Evolutionary conservation across 2,113 vertebrate genomes (phyloP).

Genomic region (Forbesichthys agassizii): DNA sequence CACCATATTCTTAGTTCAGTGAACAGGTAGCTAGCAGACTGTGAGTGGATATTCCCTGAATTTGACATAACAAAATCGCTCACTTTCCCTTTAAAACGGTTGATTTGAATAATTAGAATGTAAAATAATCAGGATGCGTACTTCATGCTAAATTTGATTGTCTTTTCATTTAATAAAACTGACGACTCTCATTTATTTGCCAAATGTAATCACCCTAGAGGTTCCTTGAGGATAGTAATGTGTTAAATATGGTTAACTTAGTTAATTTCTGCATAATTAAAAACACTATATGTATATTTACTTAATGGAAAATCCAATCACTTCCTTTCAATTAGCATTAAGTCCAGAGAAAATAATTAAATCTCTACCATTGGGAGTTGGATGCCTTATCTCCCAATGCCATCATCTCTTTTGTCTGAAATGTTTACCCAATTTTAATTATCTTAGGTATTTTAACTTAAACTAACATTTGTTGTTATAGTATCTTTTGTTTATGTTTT

Average conservation of each 20-base stretch:
- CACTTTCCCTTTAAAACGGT: not conserved
- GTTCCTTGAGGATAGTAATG: not conserved
- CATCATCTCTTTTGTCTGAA: not conserved
- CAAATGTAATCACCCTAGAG: slow-evolving; percentile 1
- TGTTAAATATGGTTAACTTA: slow-evolving; percentile 29
- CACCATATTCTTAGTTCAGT: no score
- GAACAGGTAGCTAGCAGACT: no score
- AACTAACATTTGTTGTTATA: no score
- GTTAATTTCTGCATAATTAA: slow-evolving; percentile 3
- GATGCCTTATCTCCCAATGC: not conserved
- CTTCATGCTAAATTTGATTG: slow-evolving; percentile 4
- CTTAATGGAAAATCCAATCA: slow-evolving; percentile 4
- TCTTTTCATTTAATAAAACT: not conserved
- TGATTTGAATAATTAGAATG: not conserved
- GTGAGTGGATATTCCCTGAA: no score
- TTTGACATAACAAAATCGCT: no score
- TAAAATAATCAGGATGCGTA: not conserved
- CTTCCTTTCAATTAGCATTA: not conserved
- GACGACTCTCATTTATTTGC: slow-evolving; percentile 1
- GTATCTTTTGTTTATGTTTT: no score
- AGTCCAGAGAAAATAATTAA: not conserved
- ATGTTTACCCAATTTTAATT: not conserved
- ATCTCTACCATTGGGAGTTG: not conserved
- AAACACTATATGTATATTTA: slow-evolving; percentile 8
- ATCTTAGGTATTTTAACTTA: no score